A percentile compares a stretch with the other conserved stretches of the same genome.
Conservation (phyloP, 2,888 invertebrate species). For the Oscheius myriophilus region DNA sequence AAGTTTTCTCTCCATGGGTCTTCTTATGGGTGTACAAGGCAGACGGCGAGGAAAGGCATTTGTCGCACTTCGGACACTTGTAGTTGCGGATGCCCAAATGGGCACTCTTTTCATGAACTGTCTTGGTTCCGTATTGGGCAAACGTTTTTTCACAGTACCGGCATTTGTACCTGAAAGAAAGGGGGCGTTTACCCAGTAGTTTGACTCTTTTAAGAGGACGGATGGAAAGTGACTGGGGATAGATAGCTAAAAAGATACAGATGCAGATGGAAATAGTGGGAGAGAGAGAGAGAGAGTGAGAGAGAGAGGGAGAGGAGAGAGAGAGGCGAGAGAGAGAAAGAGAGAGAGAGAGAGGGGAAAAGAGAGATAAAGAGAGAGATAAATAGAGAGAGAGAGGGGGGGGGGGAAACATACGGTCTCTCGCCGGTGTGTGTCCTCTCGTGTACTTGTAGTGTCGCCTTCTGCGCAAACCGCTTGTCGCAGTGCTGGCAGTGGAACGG, state of each 20-base stretch:
- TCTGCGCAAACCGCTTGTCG: constrained; percentile 70
- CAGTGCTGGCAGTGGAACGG: constrained; percentile 70
- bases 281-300: too few species aligned
- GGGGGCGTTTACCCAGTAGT: too few species aligned
- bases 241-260: too few species aligned
- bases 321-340: too few species aligned
- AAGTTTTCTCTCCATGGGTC: constrained; percentile 70
- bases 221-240: too few species aligned
- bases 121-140: constrained; percentile 71
- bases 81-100: constrained; percentile 69
- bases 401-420: constrained; percentile 56
- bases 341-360: too few species aligned
- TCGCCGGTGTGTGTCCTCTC: constrained; percentile 70
- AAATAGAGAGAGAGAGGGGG: too few species aligned
- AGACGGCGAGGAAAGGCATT: constrained; percentile 69
- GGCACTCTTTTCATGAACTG: constrained; percentile 70
- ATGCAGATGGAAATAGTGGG: too few species aligned
- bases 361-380: too few species aligned
- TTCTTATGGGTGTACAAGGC: constrained; percentile 71
- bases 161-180: constrained; percentile 64
- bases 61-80: constrained; percentile 69
- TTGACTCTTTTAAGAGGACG: too few species aligned
- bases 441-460: constrained; percentile 71
- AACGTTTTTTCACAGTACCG: constrained; percentile 70
- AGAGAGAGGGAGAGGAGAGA: too few species aligned